Percentiles rank a stretch among this genome's conserved stretches.
phyloP scores from a whole-genome alignment of 2,888 invertebrate genomes.

The Leptinotarsa rubiginosa region DNA sequence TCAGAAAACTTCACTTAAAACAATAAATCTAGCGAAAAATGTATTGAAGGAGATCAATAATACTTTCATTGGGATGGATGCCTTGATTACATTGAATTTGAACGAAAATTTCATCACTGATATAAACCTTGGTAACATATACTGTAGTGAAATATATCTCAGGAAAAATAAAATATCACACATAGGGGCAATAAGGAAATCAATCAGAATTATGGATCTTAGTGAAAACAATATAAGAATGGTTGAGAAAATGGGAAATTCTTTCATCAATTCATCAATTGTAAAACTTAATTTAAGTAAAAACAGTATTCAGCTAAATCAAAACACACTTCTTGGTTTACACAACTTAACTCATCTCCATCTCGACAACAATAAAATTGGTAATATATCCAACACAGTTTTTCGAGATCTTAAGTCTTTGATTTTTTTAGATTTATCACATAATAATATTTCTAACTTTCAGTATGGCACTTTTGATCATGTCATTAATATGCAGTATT shows the following conservation, averaged over 20 bases:
- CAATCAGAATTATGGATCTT: not conserved
- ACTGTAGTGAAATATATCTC: not conserved
- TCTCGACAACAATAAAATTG: not conserved
- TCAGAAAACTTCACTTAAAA: not conserved
- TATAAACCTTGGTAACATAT: not conserved
- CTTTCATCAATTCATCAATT: slow-evolving; percentile 3
- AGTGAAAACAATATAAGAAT: not conserved
- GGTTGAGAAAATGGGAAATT: not conserved
- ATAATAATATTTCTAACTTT: not conserved
- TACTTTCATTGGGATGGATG: not conserved
- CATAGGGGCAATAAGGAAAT: not conserved
- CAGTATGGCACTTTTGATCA: not conserved
- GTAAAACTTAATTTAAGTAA: not conserved
- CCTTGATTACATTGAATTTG: not conserved
- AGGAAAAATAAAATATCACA: not conserved
- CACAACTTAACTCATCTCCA: not conserved
- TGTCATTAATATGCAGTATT: not conserved
- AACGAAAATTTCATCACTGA: not conserved
- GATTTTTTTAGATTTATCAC: not conserved
- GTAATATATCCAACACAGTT: not conserved
- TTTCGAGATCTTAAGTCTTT: not conserved
- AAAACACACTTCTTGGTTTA: not conserved
- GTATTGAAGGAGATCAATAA: not conserved
- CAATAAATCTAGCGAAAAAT: not conserved
- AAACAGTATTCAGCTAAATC: not conserved